Evolutionary conservation across 2,888 invertebrate genomes (phyloP), one percentile per base, ranked within the genome.

Genomic region (Lacanobia wlatinum): DNA sequence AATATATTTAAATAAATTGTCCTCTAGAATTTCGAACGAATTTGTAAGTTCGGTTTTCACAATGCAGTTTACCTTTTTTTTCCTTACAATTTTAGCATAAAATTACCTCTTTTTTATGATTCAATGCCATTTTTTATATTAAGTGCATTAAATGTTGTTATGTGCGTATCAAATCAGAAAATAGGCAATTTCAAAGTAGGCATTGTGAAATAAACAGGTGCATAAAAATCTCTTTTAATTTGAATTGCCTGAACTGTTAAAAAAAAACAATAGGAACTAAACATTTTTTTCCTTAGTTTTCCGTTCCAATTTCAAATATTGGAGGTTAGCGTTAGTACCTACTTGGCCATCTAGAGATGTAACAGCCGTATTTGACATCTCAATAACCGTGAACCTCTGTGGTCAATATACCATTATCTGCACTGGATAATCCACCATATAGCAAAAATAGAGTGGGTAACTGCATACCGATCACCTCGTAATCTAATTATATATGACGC

Each of bases 401-500:
- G 46, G 21, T 40, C 40, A 53, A 40, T 1, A 6, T 9, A 43
- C 0, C 3, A 78, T 23, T 34, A 21, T 56, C 43, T 14, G 10
- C n/a, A 34, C 55, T 59, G 8, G 67, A 78, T 71, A 56, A 79
- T 73, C 64, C 16, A 23, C 14, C 73, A 67, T 40, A 62, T 66
- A 55, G n/a, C 14, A 67, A 56, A 73, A 60, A 61, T 62, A 7
- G 68, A 65, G 61, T 61, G 63, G 76, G 72, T 61, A 80, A 73
- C 65, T 61, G 69, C 72, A 76, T 76, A 75, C 76, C 58, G 62
- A 75, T 67, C 61, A 66, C 48, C 8, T 76, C 77, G 74, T 85
- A 85, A 87, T 83, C 70, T 76, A 80, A 84, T 83, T 82, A 84
- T 71, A 70, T 78, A 73, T 88, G 83, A 87, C 72, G 88, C 79